These are phyloP conservation scores for Holacanthella duospinosa DNA, from an alignment of 2,888 invertebrate genomes.

Conservation along the genomic window DNA sequence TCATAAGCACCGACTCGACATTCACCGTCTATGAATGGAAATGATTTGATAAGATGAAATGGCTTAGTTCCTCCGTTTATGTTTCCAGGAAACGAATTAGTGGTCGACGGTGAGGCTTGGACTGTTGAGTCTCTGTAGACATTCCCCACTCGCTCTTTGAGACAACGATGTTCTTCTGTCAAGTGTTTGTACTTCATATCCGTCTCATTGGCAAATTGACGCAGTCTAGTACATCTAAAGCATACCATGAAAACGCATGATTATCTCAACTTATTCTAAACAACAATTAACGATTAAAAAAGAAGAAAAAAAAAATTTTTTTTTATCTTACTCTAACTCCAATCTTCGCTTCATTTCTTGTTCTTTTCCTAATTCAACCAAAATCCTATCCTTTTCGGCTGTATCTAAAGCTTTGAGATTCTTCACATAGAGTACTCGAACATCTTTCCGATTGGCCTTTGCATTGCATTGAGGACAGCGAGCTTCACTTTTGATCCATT, in stretches of 20 bases:
- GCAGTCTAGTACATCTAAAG: not conserved
- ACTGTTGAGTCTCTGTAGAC: not conserved
- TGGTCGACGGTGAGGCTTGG: not conserved
- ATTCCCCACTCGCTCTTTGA: not conserved
- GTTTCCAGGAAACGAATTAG: too few species aligned
- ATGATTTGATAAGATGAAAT: not conserved
- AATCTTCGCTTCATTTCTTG: slow-evolving; percentile 47
- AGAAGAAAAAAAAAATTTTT: too few species aligned
- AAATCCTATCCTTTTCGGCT: slow-evolving; percentile 55
- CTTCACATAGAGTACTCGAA: slow-evolving; percentile 68
- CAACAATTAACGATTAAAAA: not conserved
- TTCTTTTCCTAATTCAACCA: slow-evolving; percentile 51
- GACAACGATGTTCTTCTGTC: not conserved
- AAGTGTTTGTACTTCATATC: not conserved
- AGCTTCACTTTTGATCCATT: slow-evolving; percentile 58
- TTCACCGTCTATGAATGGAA: slow-evolving; percentile 40
- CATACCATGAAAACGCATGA: not conserved
- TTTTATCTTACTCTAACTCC: slow-evolving; percentile 48
- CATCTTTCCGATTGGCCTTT: slow-evolving; percentile 56
- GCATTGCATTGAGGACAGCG: slow-evolving; percentile 82
- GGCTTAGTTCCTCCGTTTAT: not conserved
- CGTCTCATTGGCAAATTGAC: not conserved
- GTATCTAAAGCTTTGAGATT: slow-evolving; percentile 66
- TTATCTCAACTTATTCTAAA: not conserved
- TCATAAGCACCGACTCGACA: slow-evolving; percentile 71